phyloP scores from a whole-genome alignment of 2,113 vertebrate genomes.

The Brachionichthys hirsutus region DNA sequence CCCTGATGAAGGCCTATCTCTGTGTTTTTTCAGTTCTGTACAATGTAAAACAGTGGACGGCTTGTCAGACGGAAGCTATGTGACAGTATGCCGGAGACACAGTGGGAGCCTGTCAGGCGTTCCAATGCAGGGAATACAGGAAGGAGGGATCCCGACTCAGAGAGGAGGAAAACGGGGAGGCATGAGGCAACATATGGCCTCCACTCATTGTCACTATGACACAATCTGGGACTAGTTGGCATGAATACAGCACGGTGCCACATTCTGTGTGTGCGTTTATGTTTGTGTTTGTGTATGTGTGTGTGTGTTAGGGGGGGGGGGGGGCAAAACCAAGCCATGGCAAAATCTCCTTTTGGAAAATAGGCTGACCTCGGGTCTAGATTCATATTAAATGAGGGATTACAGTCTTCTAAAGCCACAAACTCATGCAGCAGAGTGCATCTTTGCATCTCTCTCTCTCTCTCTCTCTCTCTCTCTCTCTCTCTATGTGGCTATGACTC shows the following conservation, averaged over 20 bases:
- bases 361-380: conserved; percentile 36
- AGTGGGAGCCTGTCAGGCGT: conserved; percentile 50
- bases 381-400: conserved; percentile 58
- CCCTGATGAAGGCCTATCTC: neutral
- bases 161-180: conserved; percentile 39
- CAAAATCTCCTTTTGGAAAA: conserved; percentile 43
- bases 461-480: no score
- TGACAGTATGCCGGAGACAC: conserved; percentile 45
- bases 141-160: conserved; percentile 25
- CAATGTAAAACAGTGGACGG: neutral
- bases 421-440: conserved; percentile 11
- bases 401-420: conserved; percentile 43
- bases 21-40: neutral
- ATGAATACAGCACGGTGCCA: conserved; percentile 47
- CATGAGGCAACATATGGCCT: conserved; percentile 61
- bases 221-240: conserved; percentile 63
- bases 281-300: conserved; percentile 22
- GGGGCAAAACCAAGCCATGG: conserved; percentile 52
- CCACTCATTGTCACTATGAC: conserved; percentile 58
- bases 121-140: conserved; percentile 34
- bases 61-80: conserved; percentile 32
- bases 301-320: neutral
- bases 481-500: conserved; percentile 43
- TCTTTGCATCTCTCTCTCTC: conserved; percentile 27
- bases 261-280: conserved; percentile 28